Percentiles rank a stretch among this genome's conserved stretches.
phyloP scores from a whole-genome alignment of 2,888 invertebrate species.

The Cerastis leucographa region DNA sequence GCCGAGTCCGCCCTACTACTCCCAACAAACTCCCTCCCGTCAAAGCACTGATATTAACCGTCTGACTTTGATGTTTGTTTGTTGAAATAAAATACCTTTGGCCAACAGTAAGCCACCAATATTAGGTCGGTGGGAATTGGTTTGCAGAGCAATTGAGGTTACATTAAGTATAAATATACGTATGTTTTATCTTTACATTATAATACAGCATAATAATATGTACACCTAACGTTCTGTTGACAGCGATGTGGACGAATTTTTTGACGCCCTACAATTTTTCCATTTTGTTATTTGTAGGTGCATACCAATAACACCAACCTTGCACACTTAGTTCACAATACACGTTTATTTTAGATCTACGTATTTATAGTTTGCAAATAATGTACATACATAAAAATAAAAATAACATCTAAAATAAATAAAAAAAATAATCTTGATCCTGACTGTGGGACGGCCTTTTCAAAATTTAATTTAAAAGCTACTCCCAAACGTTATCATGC shows the following conservation, averaged over 20 bases:
- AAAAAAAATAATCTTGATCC: not conserved
- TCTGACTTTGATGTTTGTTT: conserved; percentile 55
- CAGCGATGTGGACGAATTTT: too few species aligned
- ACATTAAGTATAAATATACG: not conserved
- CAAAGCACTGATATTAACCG: conserved; percentile 42
- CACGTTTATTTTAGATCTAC: too few species aligned
- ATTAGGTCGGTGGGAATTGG: conserved; percentile 11
- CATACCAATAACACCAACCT: too few species aligned
- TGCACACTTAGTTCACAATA: too few species aligned
- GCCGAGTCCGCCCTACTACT: conserved; percentile 12
- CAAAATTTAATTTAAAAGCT: not conserved
- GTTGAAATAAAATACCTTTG: conserved; percentile 40
- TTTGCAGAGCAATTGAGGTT: not conserved
- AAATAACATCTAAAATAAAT: not conserved
- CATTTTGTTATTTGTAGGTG: too few species aligned
- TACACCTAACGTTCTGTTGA: too few species aligned
- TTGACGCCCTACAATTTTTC: too few species aligned
- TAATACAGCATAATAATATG: not conserved
- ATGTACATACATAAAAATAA: too few species aligned
- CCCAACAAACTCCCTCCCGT: conserved; percentile 5
- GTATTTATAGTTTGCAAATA: too few species aligned
- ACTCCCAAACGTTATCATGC: not conserved
- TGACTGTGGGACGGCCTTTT: not conserved
- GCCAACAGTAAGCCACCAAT: conserved; percentile 18
- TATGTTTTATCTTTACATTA: not conserved